These are phyloP conservation scores for Oryzias curvinotus DNA, from an alignment of 2,113 vertebrate genomes.

Conservation along the genomic window DNA sequence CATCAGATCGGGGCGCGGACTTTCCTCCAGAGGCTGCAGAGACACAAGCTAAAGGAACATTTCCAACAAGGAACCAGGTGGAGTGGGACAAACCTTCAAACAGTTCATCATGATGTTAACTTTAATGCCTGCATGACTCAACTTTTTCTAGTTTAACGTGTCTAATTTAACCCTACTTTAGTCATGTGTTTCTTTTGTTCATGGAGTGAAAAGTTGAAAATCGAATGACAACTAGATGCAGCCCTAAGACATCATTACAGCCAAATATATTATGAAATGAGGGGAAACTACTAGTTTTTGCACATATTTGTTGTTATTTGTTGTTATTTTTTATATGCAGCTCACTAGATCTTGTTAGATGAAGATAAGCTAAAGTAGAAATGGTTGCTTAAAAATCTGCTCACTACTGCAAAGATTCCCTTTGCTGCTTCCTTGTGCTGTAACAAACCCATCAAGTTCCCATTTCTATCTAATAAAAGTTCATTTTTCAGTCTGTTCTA, in stretches of 20 bases:
- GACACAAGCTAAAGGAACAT: background rate
- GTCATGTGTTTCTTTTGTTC: background rate
- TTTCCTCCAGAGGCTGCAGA: conserved; percentile 8
- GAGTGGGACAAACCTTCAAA: conserved; percentile 68
- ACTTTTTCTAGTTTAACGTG: background rate
- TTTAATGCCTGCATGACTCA: background rate
- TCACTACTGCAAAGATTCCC: conserved; percentile 29
- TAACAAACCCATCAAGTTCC: conserved; percentile 23
- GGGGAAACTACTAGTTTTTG: conserved; percentile 5
- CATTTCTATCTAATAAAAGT: conserved; percentile 5
- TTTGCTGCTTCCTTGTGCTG: conserved; percentile 14
- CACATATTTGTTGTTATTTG: conserved; percentile 18
- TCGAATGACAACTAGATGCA: no score
- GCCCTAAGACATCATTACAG: no score
- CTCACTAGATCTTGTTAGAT: conserved; percentile 19
- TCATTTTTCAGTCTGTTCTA: background rate
- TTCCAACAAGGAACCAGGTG: conserved; percentile 58
- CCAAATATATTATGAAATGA: no score
- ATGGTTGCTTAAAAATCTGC: conserved; percentile 21
- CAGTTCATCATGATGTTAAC: conserved; percentile 53
- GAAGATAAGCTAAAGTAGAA: conserved; percentile 4
- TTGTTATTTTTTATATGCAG: conserved; percentile 8
- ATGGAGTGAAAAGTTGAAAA: no score
- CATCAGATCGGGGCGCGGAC: background rate
- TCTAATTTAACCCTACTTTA: background rate